Base-by-base conservation (phyloP, 2,888 invertebrate species). In the Seira ritae region DNA sequence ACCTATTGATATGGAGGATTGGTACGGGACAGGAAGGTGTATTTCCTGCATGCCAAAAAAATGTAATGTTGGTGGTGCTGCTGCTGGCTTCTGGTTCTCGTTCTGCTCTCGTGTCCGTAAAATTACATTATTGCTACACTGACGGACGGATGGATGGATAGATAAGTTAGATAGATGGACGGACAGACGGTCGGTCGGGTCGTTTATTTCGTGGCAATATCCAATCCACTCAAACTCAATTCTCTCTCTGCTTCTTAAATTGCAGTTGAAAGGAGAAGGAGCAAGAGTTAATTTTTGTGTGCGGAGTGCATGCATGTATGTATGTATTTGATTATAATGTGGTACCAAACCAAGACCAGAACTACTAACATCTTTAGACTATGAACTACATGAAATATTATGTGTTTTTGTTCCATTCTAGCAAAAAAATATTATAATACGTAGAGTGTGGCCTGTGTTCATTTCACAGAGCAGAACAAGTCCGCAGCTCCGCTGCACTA, bases 41-140 rank as follows among this genome's bases (percentile, higher is more conserved):
- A 80, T 80, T 80, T 80, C 80, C 80, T 80, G 80, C 80, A 80
- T 70, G 66, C 65, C 80, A 69, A 80, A 73, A 71, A 79, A 78
- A 72, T 78, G 55, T 50, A 50, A 50, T 8, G 50, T 50, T 31
- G 50, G 50, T 50, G 50, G 50, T 50, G 50, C 6, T 50, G 50
- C 50, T 50, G 3, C 50, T 50, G 2, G 8, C 8, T 31, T 31
- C 31, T n/a, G 50, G 50, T 60, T n/a, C 17, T n/a, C n/a, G n/a
- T n/a, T 31, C 31, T 31, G 31, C 31, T 68, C 66, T 68, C 1
- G 68, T 72, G 66, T 79, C 79, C 72, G 72, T 22, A 79, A 67
- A 65, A 62, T 62, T 65, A 67, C 72, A 62, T 62, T 65, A 66
- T 79, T 42, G n/a, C 24, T 8, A 31, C 31, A 31, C 31, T 31